These are phyloP conservation scores for Ceratoteleas bidentatus DNA, from an alignment of 1,140 invertebrate genomes.

Conservation along the genomic window DNA sequence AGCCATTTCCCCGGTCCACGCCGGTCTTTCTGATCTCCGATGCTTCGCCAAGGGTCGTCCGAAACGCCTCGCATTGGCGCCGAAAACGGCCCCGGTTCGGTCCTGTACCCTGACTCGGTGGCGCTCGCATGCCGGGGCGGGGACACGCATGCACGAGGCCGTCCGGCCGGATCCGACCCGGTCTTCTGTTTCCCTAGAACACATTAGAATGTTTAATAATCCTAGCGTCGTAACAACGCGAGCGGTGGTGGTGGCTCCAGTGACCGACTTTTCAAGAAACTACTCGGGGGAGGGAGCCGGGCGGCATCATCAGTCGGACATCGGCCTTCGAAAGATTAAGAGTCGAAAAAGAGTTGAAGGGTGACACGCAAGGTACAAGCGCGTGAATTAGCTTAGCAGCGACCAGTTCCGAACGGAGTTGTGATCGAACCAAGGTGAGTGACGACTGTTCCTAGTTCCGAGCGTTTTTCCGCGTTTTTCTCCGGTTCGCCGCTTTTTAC, in stretches of 20 bases:
- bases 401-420: constrained; percentile 37
- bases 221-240: constrained; percentile 64
- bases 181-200: constrained; percentile 58
- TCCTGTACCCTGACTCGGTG: too few species aligned
- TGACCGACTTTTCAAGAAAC: constrained; percentile 79
- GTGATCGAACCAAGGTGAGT: constrained; percentile 47
- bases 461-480: neutral
- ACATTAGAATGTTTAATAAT: constrained; percentile 77
- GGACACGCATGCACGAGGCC: constrained; percentile 15
- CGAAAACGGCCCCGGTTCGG: too few species aligned
- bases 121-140: constrained; percentile 2
- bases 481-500: neutral
- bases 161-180: constrained; percentile 35
- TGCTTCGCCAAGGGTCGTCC: too few species aligned
- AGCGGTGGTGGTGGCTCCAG: constrained; percentile 71
- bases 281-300: constrained; percentile 76
- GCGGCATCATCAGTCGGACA: constrained; percentile 80
- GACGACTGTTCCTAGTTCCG: constrained; percentile 49
- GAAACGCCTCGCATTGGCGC: too few species aligned
- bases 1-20: too few species aligned
- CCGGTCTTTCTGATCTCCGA: too few species aligned
- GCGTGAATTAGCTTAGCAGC: constrained; percentile 55
- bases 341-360: constrained; percentile 78
- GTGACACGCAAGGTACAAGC: constrained; percentile 69
- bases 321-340: constrained; percentile 80